Evolutionary conservation across 2,113 vertebrate species (phyloP), one percentile per base, ranked within the genome.

Genomic region (Poeciliopsis turrubarensis): DNA sequence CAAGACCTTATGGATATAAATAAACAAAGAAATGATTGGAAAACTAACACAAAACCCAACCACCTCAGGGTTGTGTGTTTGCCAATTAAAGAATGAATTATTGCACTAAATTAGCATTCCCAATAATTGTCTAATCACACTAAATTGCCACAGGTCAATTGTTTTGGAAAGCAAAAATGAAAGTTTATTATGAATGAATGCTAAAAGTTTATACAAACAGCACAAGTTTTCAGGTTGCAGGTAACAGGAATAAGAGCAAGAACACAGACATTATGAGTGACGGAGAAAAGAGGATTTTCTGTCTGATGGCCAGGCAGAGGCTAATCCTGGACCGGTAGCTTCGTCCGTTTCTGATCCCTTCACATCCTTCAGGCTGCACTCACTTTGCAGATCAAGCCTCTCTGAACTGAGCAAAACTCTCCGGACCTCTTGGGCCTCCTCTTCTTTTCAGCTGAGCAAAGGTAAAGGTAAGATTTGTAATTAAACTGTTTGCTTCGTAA

Each of bases 201-300:
- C 7, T 57, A 57, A 57, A 57, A 25, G 26, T 41, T 57, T 31
- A n/a, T 57, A 15, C 26, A 65, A 37, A 19, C 64, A 39, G 44
- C 15, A 57, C 8, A 57, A 13, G 17, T 51, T 57, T 3, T 39
- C 47, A 29, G 47, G 25, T 37, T 37, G 37, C 14, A 29, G 29
- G 44, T 65, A 54, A 51, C n/a, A 31, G 22, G 51, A 65, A 70
- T 30, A 65, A 25, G 41, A 78, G 63, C 69, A 79, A 68, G 73
- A 27, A 84, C 70, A 31, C 68, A 81, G 84, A 88, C 80, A 85
- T 84, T 75, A 64, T 85, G 85, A 90, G 37, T 86, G 86, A 85
- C 86, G 85, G 78, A 63, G 82, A 69, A 84, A 91, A 92, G 86
- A 90, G 91, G 89, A 91, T 91, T 92, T 78, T 77, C 83, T 78